These are phyloP conservation scores for Drosophila quinaria DNA, from an alignment of 2,888 invertebrate genomes.

Conservation along the genomic window DNA sequence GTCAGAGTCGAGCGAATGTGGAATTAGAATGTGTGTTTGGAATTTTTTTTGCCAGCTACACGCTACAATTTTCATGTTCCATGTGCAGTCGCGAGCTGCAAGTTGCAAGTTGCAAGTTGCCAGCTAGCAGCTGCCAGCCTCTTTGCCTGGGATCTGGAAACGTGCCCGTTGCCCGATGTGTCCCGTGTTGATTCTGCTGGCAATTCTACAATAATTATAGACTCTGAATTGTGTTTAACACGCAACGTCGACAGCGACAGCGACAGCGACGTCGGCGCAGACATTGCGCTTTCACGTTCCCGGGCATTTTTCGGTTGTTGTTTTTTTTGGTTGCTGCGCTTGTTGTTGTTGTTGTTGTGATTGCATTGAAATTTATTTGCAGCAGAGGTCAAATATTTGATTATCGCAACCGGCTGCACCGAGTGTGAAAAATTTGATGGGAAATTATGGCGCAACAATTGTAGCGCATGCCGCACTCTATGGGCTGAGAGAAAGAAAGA, in stretches of 20 bases:
- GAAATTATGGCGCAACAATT: constrained; percentile 81
- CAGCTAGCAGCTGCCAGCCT: constrained; percentile 53
- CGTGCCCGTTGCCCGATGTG: constrained; percentile 51
- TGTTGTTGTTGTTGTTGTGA: constrained; percentile 56
- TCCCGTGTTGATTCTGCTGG: constrained; percentile 74
- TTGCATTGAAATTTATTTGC: constrained; percentile 83
- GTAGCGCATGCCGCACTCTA: constrained; percentile 58
- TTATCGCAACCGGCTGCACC: constrained; percentile 74
- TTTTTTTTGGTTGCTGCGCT: constrained; percentile 55
- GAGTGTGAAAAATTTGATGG: constrained; percentile 81
- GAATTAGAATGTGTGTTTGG: constrained; percentile 83
- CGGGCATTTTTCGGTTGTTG: constrained; percentile 51
- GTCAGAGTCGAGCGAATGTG: constrained; percentile 57
- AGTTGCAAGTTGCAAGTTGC: constrained; percentile 28
- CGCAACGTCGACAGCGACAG: constrained; percentile 78
- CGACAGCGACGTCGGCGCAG: constrained; percentile 40
- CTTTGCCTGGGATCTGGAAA: constrained; percentile 53
- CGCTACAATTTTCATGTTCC: constrained; percentile 79
- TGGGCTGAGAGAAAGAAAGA: constrained; percentile 1
- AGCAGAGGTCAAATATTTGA: constrained; percentile 84
- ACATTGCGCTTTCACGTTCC: constrained; percentile 74
- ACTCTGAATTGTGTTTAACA: constrained; percentile 85
- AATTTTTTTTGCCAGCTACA: constrained; percentile 68
- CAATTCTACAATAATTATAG: constrained; percentile 84
- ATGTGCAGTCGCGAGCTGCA: constrained; percentile 62